Percentiles rank a stretch among this genome's conserved stretches.
These are phyloP conservation scores for Myxocyprinus asiaticus DNA, from an alignment of 2,113 vertebrate genomes.

Conservation along the genomic window DNA sequence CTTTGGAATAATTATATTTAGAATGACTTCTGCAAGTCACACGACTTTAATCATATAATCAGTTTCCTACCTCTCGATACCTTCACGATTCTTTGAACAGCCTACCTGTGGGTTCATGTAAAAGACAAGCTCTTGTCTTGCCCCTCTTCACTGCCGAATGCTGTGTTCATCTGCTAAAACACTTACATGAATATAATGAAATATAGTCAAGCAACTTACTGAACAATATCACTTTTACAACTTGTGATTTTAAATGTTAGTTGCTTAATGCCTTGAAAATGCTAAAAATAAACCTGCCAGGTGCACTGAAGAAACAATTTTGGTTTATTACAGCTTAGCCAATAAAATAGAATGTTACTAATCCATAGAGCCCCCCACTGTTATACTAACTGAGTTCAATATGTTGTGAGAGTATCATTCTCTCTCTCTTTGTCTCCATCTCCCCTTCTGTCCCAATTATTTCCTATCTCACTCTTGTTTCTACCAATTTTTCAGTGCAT, in stretches of 20 bases:
- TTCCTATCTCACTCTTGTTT: background rate
- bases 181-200: no score
- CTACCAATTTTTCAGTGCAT: background rate
- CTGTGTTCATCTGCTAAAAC: background rate
- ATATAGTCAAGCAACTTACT: no score
- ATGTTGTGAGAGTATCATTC: background rate
- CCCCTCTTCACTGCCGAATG: background rate
- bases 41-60: no score
- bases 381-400: slow-evolving; percentile 38
- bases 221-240: background rate
- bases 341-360: slow-evolving; percentile 19
- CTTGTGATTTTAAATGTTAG: background rate
- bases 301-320: slow-evolving; percentile 3
- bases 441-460: background rate
- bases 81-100: background rate
- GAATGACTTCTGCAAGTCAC: background rate
- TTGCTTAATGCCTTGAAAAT: background rate
- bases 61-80: no score
- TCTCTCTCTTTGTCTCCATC: background rate
- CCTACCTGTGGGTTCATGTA: background rate
- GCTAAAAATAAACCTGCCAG: slow-evolving; percentile 3
- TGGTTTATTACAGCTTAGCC: slow-evolving; percentile 2
- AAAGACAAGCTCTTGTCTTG: background rate
- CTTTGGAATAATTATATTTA: background rate
- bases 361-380: slow-evolving; percentile 30